Evolutionary conservation across 1,140 invertebrate genomes (phyloP), one percentile per base, ranked within the genome.

Genomic region (Lordiphosa collinella): DNA sequence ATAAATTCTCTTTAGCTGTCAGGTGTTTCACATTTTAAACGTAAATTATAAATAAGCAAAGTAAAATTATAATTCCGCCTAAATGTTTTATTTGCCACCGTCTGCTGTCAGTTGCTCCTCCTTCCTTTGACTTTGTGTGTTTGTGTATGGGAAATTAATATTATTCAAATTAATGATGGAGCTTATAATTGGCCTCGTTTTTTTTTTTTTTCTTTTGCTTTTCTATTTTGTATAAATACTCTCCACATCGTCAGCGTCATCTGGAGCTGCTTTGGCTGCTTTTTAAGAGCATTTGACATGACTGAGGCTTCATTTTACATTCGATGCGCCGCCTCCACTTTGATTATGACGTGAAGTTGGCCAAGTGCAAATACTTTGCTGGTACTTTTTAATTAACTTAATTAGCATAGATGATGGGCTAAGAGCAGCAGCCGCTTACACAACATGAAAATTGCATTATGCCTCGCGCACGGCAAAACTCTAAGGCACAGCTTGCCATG

Each of bases 21-120:
- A 84, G 78, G 78, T 84, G 78, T 84, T 84, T 84, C 78, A 84
- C 78, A 84, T 84, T 84, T 84, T 84, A 72, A 78, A 84, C 79
- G 78, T 84, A 84, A 84, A 84, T 84, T 84, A 84, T 84, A 84
- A 73, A 84, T 84, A 73, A 73, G 78, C 68, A 75, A 76, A 73
- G 75, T 76, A 84, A 85, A 84, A 84, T 84, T 84, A 84, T 84
- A 84, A 78, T 84, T 78, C 60, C 52, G 54, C 73, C 68, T 84
- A 84, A 84, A 84, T 84, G 78, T 84, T 84, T 84, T 84, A 84
- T 82, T 84, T 82, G 78, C 67, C 68, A 69, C 62, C 61, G 63
- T 62, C 67, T 70, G 56, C 56, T 70, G 66, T 67, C 66, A 69
- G 37, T 62, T 35, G 10, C 31, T 10, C 12, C 16, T 67, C 61